phyloP scores from a whole-genome alignment of 2,797 vertebrate species.

The Hippocampus kuda region DNA sequence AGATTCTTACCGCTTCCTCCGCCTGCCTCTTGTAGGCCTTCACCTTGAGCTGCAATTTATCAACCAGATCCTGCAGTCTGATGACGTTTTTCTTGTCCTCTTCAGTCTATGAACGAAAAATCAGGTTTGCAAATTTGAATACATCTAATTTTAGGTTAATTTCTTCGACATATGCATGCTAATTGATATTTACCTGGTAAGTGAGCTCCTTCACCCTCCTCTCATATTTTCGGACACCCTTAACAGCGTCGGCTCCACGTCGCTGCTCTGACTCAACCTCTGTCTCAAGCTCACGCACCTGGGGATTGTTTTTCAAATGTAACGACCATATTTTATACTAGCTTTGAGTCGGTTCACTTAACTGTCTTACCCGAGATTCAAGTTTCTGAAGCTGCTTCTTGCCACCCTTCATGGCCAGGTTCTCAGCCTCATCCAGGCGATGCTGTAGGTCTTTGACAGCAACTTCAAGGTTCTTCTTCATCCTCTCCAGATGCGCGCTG shows the following conservation, averaged over 20 bases:
- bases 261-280: slow-evolving; percentile 74
- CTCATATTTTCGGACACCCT: slow-evolving; percentile 73
- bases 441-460: slow-evolving; percentile 80
- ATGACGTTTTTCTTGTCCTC: slow-evolving; percentile 77
- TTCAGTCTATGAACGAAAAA: slow-evolving; percentile 50
- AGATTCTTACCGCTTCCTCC: slow-evolving; percentile 72
- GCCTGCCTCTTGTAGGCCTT: slow-evolving; percentile 79
- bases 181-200: slow-evolving; percentile 63
- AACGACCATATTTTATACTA: background rate
- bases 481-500: slow-evolving; percentile 80
- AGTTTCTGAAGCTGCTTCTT: slow-evolving; percentile 87
- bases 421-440: slow-evolving; percentile 83
- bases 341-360: fast-evolving
- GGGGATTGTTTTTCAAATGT: slow-evolving; percentile 1
- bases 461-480: slow-evolving; percentile 82
- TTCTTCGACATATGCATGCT: background rate
- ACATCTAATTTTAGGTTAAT: background rate
- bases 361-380: slow-evolving; percentile 65
- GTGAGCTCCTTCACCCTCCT: slow-evolving; percentile 72
- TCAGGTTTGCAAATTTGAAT: background rate
- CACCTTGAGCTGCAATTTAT: slow-evolving; percentile 79
- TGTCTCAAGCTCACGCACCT: slow-evolving; percentile 73
- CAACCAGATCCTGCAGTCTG: slow-evolving; percentile 77
- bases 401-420: slow-evolving; percentile 83
- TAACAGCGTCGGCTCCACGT: slow-evolving; percentile 66